A percentile compares a stretch with the other conserved stretches of the same genome.
phyloP scores from a whole-genome alignment of 2,888 invertebrate genomes.

The Cylindroiulus punctatus region DNA sequence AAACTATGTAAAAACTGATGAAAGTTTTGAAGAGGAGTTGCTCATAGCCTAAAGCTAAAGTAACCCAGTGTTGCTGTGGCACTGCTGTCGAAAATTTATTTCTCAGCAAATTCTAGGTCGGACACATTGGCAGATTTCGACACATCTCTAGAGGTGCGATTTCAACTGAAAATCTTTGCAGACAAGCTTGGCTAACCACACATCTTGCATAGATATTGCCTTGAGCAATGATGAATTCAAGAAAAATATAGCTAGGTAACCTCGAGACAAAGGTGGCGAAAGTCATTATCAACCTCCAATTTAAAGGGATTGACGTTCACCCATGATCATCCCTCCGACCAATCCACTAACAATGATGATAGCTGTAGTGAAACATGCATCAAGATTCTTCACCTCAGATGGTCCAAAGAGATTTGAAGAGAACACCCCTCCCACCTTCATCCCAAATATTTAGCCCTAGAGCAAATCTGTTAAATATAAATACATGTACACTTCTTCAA shows the following conservation, averaged over 20 bases:
- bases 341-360: neutral
- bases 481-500: slow-evolving; percentile 21
- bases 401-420: neutral
- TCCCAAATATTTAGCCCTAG: neutral
- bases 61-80: no score
- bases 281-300: neutral
- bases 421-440: neutral
- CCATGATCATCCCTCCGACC: neutral
- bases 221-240: neutral
- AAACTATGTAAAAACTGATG: no score
- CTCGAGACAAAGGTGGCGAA: neutral
- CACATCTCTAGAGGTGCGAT: no score
- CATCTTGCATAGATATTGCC: neutral
- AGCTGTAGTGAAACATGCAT: neutral
- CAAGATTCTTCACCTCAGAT: neutral
- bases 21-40: no score
- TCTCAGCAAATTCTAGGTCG: no score
- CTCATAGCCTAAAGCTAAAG: no score
- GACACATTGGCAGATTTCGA: no score
- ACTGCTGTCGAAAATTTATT: no score
- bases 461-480: neutral
- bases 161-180: no score
- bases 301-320: neutral
- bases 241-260: neutral
- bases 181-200: no score